A percentile compares a stretch with the other conserved stretches of the same genome.
These are phyloP conservation scores for Drosophila anomelani DNA, from an alignment of 2,888 invertebrate species.

Conservation along the genomic window DNA sequence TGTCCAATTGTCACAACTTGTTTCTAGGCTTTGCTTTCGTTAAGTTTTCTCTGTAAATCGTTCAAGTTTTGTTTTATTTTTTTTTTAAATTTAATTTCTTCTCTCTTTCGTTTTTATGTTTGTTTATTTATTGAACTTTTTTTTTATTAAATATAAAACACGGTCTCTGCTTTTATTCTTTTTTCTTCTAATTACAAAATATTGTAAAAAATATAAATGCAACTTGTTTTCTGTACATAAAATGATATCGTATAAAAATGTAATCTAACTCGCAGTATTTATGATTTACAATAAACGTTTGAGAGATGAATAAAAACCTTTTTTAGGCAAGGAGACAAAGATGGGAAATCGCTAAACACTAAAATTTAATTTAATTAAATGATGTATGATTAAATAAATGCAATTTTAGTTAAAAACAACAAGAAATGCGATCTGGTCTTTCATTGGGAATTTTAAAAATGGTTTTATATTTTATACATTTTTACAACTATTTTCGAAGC, in stretches of 20 bases:
- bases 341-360: slow-evolving; percentile 41
- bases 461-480: no score
- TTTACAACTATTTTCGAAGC: no score
- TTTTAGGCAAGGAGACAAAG: slow-evolving; percentile 29
- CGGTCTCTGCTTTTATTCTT: no score
- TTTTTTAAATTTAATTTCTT: slow-evolving; percentile 11
- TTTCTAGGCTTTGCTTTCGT: slow-evolving; percentile 53
- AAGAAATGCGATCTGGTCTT: slow-evolving; percentile 28
- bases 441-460: background rate
- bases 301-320: slow-evolving; percentile 23
- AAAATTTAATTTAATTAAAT: slow-evolving; percentile 72
- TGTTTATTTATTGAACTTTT: slow-evolving; percentile 31
- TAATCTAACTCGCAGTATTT: slow-evolving; percentile 74
- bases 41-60: slow-evolving; percentile 57
- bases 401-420: slow-evolving; percentile 72
- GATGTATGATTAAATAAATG: slow-evolving; percentile 77
- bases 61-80: slow-evolving; percentile 29
- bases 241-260: slow-evolving; percentile 20
- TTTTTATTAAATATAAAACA: background rate
- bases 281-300: slow-evolving; percentile 60
- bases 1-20: slow-evolving; percentile 74
- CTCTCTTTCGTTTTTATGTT: slow-evolving; percentile 4
- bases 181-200: no score
- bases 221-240: slow-evolving; percentile 68
- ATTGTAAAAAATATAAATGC: slow-evolving; percentile 26